phyloP scores from a whole-genome alignment of 2,797 vertebrate genomes.

The Poecilia picta region DNA sequence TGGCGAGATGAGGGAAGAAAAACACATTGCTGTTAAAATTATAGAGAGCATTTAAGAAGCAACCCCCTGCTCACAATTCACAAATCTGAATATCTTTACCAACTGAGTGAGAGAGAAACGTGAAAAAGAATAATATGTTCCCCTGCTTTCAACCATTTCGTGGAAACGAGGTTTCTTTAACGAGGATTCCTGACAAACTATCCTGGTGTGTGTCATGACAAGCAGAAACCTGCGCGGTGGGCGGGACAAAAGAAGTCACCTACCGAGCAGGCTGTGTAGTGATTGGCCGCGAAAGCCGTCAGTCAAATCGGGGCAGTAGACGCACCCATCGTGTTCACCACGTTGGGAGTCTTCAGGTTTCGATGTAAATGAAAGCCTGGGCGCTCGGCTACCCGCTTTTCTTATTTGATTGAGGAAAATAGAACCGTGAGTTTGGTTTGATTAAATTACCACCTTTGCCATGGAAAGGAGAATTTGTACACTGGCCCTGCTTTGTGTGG shows the following conservation, averaged over 20 bases:
- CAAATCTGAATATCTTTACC: background rate
- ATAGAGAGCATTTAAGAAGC: background rate
- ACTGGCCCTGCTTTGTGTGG: slow-evolving; percentile 31
- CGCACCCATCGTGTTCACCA: slow-evolving; percentile 13
- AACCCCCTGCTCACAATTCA: background rate
- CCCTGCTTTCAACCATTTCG: background rate
- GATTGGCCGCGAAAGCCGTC: slow-evolving; percentile 58
- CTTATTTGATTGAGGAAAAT: background rate
- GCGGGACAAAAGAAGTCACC: slow-evolving; percentile 28
- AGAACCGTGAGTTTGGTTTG: accelerated
- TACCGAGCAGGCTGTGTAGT: background rate
- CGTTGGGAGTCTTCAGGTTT: slow-evolving; percentile 21
- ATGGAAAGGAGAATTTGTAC: slow-evolving; percentile 33
- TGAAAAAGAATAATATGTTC: background rate
- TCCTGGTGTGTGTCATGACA: slow-evolving; percentile 6
- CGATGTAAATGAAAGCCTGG: slow-evolving; percentile 5
- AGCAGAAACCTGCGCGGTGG: slow-evolving; percentile 36
- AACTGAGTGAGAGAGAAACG: background rate
- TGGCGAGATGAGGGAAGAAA: background rate
- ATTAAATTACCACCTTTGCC: background rate
- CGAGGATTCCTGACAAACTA: too few species aligned
- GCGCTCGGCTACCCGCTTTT: background rate
- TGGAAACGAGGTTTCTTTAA: background rate
- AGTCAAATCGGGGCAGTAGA: background rate
- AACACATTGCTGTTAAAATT: background rate